These are phyloP conservation scores for Eurytoma adleriae DNA, from an alignment of 2,888 invertebrate genomes.

Conservation along the genomic window DNA sequence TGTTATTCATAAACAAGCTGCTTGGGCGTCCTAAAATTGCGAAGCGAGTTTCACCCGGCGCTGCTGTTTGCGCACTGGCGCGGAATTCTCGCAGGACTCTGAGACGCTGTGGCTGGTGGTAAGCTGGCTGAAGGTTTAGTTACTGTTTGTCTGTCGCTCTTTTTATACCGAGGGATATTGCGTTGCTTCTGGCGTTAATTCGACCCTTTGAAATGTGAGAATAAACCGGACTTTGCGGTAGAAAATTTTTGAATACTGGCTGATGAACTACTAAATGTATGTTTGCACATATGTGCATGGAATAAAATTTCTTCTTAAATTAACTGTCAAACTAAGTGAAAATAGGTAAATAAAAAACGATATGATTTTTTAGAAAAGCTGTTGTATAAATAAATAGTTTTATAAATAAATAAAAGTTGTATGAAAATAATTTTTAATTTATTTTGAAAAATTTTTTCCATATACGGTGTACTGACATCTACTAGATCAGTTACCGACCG, in stretches of 20 bases:
- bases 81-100: constrained; percentile 31
- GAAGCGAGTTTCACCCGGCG: background rate
- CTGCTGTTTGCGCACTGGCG: constrained; percentile 4
- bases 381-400: too few species aligned
- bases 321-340: too few species aligned
- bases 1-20: constrained; percentile 51
- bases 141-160: background rate
- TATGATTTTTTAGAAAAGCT: background rate
- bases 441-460: too few species aligned
- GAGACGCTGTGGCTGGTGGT: background rate
- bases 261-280: too few species aligned
- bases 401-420: too few species aligned
- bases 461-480: too few species aligned
- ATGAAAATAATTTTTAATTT: too few species aligned
- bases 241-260: background rate
- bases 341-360: background rate
- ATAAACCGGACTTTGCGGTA: background rate
- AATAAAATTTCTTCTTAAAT: too few species aligned
- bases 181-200: constrained; percentile 27
- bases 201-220: constrained; percentile 3
- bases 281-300: too few species aligned
- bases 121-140: background rate
- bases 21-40: background rate
- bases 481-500: too few species aligned
- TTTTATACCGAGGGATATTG: constrained; percentile 22